A percentile compares a stretch with the other conserved stretches of the same genome.
Conservation (phyloP, 1,140 invertebrate species). For the Trypoxylus dichotomus region DNA sequence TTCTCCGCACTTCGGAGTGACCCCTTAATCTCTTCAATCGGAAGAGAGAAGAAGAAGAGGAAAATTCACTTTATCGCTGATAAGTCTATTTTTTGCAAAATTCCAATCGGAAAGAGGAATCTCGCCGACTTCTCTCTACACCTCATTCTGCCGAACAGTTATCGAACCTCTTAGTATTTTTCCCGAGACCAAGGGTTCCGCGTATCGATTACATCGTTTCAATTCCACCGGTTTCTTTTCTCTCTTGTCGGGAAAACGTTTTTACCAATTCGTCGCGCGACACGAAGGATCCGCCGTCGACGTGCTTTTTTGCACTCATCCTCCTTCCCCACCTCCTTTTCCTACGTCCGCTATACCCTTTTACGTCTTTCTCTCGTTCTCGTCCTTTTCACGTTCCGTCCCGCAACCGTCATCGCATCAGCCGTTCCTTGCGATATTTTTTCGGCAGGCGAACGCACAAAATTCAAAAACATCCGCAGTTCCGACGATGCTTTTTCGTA, state of each 20-base stretch:
- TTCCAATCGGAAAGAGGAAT: conserved; percentile 21
- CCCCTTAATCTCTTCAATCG: neutral
- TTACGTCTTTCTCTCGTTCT: too few relatives aligned
- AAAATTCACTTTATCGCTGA: conserved; percentile 22
- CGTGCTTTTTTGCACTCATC: neutral
- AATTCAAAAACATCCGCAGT: conserved; percentile 14
- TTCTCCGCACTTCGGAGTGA: neutral
- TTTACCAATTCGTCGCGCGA: conserved; percentile 20
- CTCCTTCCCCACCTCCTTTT: neutral
- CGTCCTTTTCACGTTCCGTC: neutral
- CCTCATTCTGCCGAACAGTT: conserved; percentile 14
- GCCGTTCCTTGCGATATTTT: neutral
- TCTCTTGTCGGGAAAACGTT: neutral
- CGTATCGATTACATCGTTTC: conserved; percentile 21
- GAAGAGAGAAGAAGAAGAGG: neutral
- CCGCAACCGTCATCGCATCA: neutral
- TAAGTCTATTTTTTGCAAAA: conserved; percentile 24
- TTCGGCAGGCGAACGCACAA: neutral
- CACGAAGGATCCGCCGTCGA: conserved; percentile 11
- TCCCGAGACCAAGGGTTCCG: neutral
- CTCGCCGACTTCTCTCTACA: conserved; percentile 13
- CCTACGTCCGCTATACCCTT: neutral
- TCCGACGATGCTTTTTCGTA: neutral
- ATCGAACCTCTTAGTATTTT: neutral
- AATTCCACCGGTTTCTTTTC: conserved; percentile 16